These are phyloP conservation scores for Labeo calbasu DNA, from an alignment of 2,797 vertebrate genomes.

Conservation along the genomic window DNA sequence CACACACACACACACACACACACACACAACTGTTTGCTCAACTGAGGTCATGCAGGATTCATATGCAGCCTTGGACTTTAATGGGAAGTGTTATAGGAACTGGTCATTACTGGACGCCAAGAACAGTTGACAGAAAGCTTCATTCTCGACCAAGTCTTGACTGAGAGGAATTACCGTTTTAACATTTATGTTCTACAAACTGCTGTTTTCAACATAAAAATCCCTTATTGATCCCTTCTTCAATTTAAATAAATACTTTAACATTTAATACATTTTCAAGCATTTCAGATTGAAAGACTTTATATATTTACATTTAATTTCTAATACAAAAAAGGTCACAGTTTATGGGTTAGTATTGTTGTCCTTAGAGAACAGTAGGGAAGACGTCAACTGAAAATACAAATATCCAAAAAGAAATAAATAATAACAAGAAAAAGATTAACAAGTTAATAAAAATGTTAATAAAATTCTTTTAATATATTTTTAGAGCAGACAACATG, in stretches of 20 bases:
- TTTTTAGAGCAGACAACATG: no score
- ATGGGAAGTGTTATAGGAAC: neutral
- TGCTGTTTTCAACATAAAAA: neutral
- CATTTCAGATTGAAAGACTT: no score
- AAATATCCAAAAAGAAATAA: no score
- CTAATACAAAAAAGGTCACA: no score
- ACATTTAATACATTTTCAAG: no score
- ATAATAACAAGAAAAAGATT: no score
- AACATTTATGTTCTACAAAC: neutral
- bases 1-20: constrained; percentile 2
- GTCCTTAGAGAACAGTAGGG: no score
- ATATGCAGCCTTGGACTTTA: neutral
- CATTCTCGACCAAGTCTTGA: neutral
- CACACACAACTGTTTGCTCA: constrained; percentile 20
- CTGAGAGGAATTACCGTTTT: neutral
- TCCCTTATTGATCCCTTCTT: neutral
- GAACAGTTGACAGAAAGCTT: neutral
- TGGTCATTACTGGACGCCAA: neutral
- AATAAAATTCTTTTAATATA: no score
- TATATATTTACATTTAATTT: no score
- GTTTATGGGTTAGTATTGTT: no score
- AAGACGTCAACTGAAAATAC: no score
- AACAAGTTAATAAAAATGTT: no score
- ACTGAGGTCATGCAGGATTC: constrained; percentile 16
- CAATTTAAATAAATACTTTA: neutral